phyloP scores from a whole-genome alignment of 2,797 vertebrate species.

The Leontocebus nigricollis region DNA sequence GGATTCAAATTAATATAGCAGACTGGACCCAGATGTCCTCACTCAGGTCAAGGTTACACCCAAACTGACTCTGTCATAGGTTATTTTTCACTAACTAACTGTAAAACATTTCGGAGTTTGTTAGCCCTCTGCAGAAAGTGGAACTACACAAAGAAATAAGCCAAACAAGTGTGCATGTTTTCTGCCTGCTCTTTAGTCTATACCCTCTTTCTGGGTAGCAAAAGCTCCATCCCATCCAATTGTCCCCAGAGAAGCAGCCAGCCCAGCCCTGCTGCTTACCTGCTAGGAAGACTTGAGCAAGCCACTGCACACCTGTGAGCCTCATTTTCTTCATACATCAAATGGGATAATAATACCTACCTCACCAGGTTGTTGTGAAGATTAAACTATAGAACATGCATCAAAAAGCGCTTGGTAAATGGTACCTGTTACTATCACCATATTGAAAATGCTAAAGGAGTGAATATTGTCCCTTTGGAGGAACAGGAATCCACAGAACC shows the following conservation, averaged over 20 bases:
- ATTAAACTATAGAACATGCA: not conserved
- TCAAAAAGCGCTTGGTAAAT: not conserved
- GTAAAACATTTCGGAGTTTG: not conserved
- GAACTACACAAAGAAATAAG: not conserved
- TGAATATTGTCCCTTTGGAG: conserved; percentile 19
- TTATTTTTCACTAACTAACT: not conserved
- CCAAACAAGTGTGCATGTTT: too few relatives aligned
- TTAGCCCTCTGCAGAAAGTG: not conserved
- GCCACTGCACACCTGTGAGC: not conserved
- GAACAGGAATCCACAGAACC: conserved; percentile 19
- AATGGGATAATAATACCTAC: not conserved
- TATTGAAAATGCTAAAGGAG: conserved; percentile 2
- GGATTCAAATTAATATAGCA: not conserved
- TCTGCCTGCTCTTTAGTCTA: not conserved
- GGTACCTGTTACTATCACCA: not conserved
- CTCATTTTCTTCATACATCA: not conserved
- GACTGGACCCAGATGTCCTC: not conserved
- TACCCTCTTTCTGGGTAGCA: not conserved
- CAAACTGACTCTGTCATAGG: not conserved
- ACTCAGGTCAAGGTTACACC: not conserved
- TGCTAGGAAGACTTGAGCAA: not conserved
- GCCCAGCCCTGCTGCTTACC: not conserved
- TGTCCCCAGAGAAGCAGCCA: not conserved
- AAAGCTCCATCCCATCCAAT: not conserved
- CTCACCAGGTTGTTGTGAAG: not conserved